Evolutionary conservation across 2,797 vertebrate species (phyloP), one percentile per base, ranked within the genome.

Genomic region (Dryobates pubescens): DNA sequence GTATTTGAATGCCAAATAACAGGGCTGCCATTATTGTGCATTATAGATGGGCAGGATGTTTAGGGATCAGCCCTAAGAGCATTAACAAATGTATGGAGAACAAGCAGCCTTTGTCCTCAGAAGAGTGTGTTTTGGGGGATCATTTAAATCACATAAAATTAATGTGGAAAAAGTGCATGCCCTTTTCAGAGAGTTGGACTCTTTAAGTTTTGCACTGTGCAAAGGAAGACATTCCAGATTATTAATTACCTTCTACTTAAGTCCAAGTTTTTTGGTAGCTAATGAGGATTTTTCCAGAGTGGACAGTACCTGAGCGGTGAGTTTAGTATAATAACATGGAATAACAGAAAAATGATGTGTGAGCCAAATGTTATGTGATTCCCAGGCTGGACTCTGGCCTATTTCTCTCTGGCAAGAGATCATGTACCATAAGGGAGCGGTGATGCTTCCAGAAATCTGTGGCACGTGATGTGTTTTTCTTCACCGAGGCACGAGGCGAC

Each of bases 391-490:
- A 91, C 90, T 84, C 87, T 88, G 95, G 84, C 89, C 93, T 93
- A 62, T 89, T 94, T 96, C 73, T 93, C 95, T 80, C 91, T 96
- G 94, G 93, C 94, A 93, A 56, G 92, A 76, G 89, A 83, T 92
- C 82, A 19, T 0, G 41, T 76, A 79, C 76, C 94, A 94, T 94
- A 95, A 93, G 95, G 96, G 91, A 95, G 75, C 13, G 2, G 87
- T 83, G 96, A 89, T 90, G 93, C 92, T 94, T 94, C 89, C 88
- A 95, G 95, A 95, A 88, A 70, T 89, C 82, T 1, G 47, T 57
- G 76, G 89, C 92, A 94, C 74, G 38, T 95, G 91, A 85, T 70
- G 89, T 88, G 90, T 92, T 94, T 95, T 92, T 79, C 79, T 65
- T 90, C 71, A 18, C 56, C 16, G 54, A 92, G 89, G 89, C 90